Evolutionary conservation across 2,888 invertebrate genomes (phyloP).

Genomic region (Auanema sp.): DNA sequence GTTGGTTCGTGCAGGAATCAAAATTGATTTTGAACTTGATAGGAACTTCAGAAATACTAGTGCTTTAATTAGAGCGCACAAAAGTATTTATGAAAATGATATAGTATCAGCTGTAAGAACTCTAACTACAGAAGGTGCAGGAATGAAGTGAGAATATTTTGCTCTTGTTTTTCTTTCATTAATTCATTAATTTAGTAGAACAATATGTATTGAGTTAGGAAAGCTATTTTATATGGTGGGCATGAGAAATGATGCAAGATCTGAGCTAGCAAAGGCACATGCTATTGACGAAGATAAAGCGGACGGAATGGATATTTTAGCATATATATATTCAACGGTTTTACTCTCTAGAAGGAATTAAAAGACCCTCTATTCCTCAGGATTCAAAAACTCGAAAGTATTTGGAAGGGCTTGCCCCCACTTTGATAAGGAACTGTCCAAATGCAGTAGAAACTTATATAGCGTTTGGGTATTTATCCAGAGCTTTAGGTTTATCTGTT

Average conservation of each 20-base stretch:
- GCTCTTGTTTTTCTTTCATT: no score
- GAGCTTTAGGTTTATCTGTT: constrained; percentile 11
- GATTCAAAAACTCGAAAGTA: neutral
- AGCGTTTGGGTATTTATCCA: constrained; percentile 8
- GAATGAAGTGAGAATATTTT: no score
- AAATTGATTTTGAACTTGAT: no score
- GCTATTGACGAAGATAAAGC: neutral
- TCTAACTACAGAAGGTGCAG: no score
- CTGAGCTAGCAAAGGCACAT: neutral
- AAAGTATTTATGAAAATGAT: no score
- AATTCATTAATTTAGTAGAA: no score
- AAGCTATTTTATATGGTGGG: neutral
- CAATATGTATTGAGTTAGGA: neutral
- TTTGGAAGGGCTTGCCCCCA: neutral
- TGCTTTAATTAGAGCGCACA: no score
- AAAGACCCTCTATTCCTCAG: no score
- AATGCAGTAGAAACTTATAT: constrained; percentile 8
- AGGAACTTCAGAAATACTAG: no score
- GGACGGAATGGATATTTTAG: constrained; percentile 3
- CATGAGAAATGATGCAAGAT: neutral
- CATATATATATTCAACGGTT: neutral
- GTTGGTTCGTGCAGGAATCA: no score
- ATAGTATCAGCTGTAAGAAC: no score
- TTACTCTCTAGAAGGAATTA: no score
- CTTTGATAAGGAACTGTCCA: constrained; percentile 4